Base-by-base conservation (phyloP, 2,797 vertebrate genomes). In the Morelia viridis region DNA sequence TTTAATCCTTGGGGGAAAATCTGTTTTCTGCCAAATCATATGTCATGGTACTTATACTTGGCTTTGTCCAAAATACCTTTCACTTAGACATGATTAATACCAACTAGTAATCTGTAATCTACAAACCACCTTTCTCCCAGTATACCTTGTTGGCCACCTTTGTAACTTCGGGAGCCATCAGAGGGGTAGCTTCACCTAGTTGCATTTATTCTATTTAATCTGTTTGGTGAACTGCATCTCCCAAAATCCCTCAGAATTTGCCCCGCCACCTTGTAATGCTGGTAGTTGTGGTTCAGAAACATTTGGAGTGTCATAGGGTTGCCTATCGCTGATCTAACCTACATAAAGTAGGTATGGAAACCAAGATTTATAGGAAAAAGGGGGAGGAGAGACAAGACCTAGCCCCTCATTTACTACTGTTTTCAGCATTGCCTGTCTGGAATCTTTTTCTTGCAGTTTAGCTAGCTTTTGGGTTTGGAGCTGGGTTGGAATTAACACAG, bases 11-110 rank as follows among this genome's bases (percentile, higher is more conserved):
- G 85, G n/a, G 62, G 12, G 62, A 87, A 91, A 86, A 64, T 71
- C 56, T 71, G 61, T 35, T 76, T 87, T 76, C 85, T 91, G 19
- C 53, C 90, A 91, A 68, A 41, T 91, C 57, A 28, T 57, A 85
- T 24, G 24, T 35, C 28, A 15, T 10, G 1, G 15, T n/a, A 22
- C 56, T 56, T 57, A 8, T 26, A 12, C 62, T 91, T 57, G n/a
- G 60, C 19, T 31, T 86, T 65, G 2, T 57, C 24, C 13, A 15
- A 9, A 5, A 71, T 86, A 41, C 28, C 84, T 56, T 68, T 65
- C 19, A 35, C 28, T n/a, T 31, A 68, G 19, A 56, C 9, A 19
- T 35, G 46, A 22, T 11, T 57, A 53, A 50, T 50, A 50, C 50
- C 50, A 50, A 50, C 50, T 7, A 50, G 50, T 50, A 50, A 50